Evolutionary conservation across 2,797 vertebrate genomes (phyloP).

Genomic region (Onychomys torridus): DNA sequence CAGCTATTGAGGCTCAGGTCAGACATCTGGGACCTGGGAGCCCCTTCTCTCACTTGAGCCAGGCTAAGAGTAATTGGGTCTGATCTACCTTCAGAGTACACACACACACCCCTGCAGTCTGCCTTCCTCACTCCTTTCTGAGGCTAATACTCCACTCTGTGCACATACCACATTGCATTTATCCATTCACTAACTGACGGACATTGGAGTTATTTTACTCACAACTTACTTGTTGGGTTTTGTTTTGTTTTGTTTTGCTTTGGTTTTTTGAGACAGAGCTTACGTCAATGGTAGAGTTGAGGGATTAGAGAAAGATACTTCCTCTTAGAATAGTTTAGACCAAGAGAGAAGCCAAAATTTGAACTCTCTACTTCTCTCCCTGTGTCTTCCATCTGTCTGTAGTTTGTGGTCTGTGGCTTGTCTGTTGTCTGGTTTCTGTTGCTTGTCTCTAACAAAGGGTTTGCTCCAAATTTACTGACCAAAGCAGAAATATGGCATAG

Average conservation of each 20-base stretch:
- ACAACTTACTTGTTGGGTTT: not conserved
- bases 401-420: not conserved
- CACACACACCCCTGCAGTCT: not conserved
- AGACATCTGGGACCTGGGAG: not conserved
- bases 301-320: not conserved
- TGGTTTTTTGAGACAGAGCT: no score
- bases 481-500: not conserved
- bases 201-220: slow-evolving; percentile 15
- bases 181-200: not conserved
- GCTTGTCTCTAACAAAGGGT: not conserved
- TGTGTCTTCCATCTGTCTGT: not conserved
- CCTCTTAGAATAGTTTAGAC: not conserved
- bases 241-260: not conserved
- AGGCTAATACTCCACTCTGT: not conserved
- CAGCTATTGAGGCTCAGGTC: not conserved
- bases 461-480: not conserved
- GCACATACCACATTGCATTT: not conserved
- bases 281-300: not conserved
- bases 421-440: not conserved
- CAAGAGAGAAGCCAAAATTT: not conserved
- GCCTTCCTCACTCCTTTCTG: not conserved
- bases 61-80: not conserved
- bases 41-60: not conserved
- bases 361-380: not conserved
- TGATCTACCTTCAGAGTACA: not conserved